Percentiles rank a stretch among this genome's conserved stretches.
These are phyloP conservation scores for Conus canariensis DNA, from an alignment of 2,888 invertebrate genomes.

Conservation along the genomic window DNA sequence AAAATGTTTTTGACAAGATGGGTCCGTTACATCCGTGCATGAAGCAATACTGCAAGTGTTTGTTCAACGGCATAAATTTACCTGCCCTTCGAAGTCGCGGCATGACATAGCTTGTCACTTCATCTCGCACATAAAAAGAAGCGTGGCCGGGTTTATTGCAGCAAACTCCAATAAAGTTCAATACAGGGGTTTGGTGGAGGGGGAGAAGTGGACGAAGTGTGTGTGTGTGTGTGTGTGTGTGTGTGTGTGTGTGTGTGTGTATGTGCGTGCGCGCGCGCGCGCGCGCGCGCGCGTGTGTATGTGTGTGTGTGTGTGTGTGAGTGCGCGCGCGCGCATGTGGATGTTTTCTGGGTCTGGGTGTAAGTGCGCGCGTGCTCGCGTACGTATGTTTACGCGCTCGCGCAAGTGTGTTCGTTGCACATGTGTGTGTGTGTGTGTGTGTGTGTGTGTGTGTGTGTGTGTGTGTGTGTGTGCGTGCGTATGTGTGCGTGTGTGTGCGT, in stretches of 20 bases:
- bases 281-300: background rate
- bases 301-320: background rate
- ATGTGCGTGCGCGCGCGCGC: background rate
- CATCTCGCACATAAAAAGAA: too few species aligned
- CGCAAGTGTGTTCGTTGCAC: background rate
- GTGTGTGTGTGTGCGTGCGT: background rate
- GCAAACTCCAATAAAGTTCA: too few species aligned
- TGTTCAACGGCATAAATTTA: too few species aligned
- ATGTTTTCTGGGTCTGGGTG: background rate
- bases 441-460: too few species aligned
- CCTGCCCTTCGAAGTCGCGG: too few species aligned
- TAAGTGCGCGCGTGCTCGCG: background rate
- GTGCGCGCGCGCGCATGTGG: background rate
- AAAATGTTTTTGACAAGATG: too few species aligned
- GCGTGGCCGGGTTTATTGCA: too few species aligned
- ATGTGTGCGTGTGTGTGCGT: too few species aligned
- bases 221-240: background rate
- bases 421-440: background rate
- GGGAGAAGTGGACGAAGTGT: background rate
- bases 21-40: too few species aligned
- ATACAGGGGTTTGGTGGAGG: too few species aligned
- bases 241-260: conserved; percentile 18
- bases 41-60: too few species aligned
- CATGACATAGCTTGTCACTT: too few species aligned
- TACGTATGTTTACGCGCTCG: background rate